Evolutionary conservation across 2,888 invertebrate species (phyloP).

Genomic region (Protodeltote pygarga): DNA sequence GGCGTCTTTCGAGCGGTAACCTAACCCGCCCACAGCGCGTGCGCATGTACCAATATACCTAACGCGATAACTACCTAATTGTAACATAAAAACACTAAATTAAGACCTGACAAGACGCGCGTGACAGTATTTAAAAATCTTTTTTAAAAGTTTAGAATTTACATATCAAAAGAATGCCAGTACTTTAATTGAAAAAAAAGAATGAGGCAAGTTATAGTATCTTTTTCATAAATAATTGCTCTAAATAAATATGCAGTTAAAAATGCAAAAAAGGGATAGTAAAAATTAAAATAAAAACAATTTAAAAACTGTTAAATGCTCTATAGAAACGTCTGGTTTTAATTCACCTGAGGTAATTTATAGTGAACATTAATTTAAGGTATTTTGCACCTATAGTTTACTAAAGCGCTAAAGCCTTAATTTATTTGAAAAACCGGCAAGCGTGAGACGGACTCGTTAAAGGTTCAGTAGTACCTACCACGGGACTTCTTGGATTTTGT

Average conservation of each 20-base stretch:
- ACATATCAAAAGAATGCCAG: slow-evolving; percentile 18
- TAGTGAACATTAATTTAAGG: slow-evolving; percentile 46
- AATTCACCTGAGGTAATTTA: slow-evolving; percentile 55
- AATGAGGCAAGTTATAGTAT: slow-evolving; percentile 1
- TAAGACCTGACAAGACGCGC: slow-evolving; percentile 41
- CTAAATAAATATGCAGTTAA: slow-evolving; percentile 28
- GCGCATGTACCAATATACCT: slow-evolving; percentile 33
- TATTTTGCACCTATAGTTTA: slow-evolving; percentile 43
- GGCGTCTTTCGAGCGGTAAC: slow-evolving; percentile 46
- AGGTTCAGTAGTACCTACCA: no score
- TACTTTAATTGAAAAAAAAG: not conserved
- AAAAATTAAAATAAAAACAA: slow-evolving; percentile 40
- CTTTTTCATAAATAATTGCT: slow-evolving; percentile 23
- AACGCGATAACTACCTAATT: slow-evolving; percentile 49
- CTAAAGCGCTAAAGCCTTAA: slow-evolving; percentile 38
- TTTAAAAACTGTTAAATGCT: slow-evolving; percentile 34
- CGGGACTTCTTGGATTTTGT: no score
- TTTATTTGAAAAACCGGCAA: slow-evolving; percentile 35
- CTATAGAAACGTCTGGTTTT: slow-evolving; percentile 41
- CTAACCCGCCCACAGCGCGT: slow-evolving; percentile 49
- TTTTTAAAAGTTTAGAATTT: slow-evolving; percentile 22
- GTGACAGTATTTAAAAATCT: slow-evolving; percentile 16
- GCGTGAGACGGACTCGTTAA: no score
- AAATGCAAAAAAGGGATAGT: slow-evolving; percentile 10
- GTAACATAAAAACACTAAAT: slow-evolving; percentile 50